Conservation (phyloP, 2,797 vertebrate genomes). For the Pipistrellus pipistrellus region DNA sequence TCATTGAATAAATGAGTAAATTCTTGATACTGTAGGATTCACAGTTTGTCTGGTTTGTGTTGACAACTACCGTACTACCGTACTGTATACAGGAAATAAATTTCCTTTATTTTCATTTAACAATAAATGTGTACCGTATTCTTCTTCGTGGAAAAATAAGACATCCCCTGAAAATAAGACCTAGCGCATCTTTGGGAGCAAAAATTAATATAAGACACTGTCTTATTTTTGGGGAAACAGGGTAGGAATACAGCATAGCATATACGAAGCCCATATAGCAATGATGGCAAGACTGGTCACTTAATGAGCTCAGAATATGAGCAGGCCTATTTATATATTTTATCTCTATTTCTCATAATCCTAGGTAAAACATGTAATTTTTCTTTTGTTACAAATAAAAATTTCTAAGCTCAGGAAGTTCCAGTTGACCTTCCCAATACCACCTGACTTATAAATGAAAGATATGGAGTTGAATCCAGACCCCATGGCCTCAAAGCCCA, state of each 20-base stretch:
- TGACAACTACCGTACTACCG: no score
- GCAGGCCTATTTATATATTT: background rate
- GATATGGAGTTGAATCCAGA: background rate
- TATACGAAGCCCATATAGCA: background rate
- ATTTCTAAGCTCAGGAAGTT: background rate
- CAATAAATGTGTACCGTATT: no score
- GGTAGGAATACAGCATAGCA: background rate
- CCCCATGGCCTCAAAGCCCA: background rate
- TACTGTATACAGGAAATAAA: no score
- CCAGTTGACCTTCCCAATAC: background rate
- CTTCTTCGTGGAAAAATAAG: no score
- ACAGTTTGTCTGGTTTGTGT: no score
- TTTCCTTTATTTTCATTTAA: no score
- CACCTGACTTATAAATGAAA: background rate
- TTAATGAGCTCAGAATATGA: background rate
- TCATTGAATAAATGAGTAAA: no score
- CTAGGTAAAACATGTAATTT: background rate
- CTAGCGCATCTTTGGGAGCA: no score
- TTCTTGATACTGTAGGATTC: no score
- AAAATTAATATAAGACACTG: no score
- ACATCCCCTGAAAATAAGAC: no score
- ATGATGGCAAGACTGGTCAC: background rate
- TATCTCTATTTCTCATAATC: slow-evolving; percentile 22
- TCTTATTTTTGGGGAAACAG: no score
- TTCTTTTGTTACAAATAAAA: slow-evolving; percentile 49